phyloP scores from a whole-genome alignment of 2,797 vertebrate species.

The Menidia menidia region DNA sequence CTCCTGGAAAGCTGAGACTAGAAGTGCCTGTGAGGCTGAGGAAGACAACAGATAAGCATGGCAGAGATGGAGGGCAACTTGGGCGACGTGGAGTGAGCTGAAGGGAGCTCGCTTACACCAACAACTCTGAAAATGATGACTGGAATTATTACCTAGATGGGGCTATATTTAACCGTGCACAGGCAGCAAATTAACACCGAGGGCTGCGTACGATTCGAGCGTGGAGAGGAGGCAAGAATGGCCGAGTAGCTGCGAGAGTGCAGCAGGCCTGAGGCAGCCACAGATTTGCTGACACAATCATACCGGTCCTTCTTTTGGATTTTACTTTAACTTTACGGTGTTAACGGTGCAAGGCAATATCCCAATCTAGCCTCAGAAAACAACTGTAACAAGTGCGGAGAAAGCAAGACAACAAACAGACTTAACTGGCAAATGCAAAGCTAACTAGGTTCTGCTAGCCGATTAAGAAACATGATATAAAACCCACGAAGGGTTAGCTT shows the following conservation, averaged over 20 bases:
- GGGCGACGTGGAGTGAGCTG: background rate
- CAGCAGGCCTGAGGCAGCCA: conserved; percentile 50
- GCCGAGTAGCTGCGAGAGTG: conserved; percentile 32
- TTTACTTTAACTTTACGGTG: background rate
- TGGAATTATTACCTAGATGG: background rate
- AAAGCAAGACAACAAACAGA: too few relatives aligned
- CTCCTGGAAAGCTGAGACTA: conserved; percentile 23
- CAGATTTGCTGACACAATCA: conserved; percentile 67
- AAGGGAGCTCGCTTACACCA: background rate
- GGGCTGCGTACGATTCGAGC: background rate
- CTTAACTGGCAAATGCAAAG: conserved; percentile 6
- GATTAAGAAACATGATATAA: conserved; percentile 43
- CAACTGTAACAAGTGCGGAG: background rate
- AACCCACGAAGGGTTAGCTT: conserved; percentile 11
- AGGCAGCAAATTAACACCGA: background rate
- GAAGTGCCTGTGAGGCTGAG: background rate
- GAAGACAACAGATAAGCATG: conserved; percentile 9
- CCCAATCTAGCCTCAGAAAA: fast-evolving
- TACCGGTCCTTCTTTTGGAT: conserved; percentile 11
- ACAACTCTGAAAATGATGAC: background rate
- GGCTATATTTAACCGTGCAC: background rate
- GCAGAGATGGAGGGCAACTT: background rate
- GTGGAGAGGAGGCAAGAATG: conserved; percentile 5
- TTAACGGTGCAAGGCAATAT: background rate
- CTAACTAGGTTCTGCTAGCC: conserved; percentile 35